phyloP scores from a whole-genome alignment of 2,888 invertebrate species.

The Oligia latruncula region DNA sequence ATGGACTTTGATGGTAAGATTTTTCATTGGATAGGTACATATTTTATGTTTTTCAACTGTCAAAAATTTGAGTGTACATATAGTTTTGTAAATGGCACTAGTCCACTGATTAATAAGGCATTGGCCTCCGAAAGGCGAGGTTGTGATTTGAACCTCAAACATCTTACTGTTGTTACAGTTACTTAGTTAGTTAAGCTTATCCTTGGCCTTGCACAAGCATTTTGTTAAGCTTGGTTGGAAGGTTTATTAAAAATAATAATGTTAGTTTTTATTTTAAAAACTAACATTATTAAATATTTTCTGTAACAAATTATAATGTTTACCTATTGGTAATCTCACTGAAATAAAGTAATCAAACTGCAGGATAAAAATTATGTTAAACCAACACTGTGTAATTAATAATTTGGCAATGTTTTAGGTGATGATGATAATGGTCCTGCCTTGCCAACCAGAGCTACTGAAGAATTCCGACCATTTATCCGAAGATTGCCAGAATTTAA shows the following conservation, averaged over 20 bases:
- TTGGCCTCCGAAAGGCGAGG: not conserved
- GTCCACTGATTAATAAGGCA: not conserved
- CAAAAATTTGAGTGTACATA: not conserved
- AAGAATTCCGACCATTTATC: constrained; percentile 99
- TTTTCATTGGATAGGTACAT: not conserved
- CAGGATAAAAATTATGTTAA: not conserved
- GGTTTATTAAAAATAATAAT: not conserved
- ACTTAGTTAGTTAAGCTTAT: not conserved
- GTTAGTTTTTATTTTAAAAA: not conserved
- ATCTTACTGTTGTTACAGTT: not conserved
- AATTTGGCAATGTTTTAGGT: constrained; percentile 73
- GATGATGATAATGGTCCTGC: constrained; percentile 96
- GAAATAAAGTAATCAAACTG: not conserved
- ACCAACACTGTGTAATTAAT: constrained; percentile 16
- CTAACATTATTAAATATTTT: not conserved
- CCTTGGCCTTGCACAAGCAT: not conserved
- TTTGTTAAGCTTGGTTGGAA: not conserved
- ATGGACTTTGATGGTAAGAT: constrained; percentile 96
- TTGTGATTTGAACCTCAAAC: not conserved
- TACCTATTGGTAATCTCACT: not conserved
- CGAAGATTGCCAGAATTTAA: constrained; percentile 99
- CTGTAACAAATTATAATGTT: not conserved
- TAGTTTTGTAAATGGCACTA: not conserved
- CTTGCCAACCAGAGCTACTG: constrained; percentile 97
- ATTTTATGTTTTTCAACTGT: not conserved